Conservation (phyloP, 2,888 invertebrate species). For the Drosophila subsilvestris region DNA sequence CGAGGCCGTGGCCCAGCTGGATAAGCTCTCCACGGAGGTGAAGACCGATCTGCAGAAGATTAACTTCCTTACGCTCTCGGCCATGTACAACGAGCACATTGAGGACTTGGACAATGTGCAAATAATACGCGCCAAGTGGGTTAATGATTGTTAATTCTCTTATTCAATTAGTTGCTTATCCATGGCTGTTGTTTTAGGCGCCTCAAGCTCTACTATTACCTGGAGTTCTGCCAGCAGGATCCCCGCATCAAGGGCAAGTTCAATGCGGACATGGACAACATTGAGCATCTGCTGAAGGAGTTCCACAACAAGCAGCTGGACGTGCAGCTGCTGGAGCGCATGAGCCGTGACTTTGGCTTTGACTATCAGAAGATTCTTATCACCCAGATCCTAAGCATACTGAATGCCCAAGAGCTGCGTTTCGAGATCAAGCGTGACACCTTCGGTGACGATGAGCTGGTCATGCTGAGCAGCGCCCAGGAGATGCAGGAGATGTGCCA, state of each 20-base stretch:
- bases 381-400: constrained; percentile 81
- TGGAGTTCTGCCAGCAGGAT: constrained; percentile 83
- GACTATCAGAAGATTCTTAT: constrained; percentile 82
- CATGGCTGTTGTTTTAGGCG: constrained; percentile 67
- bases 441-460: constrained; percentile 82
- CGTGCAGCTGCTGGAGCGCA: constrained; percentile 80
- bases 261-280: constrained; percentile 81
- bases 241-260: constrained; percentile 79
- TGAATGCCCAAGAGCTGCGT: constrained; percentile 80
- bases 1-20: constrained; percentile 68
- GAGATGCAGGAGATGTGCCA: constrained; percentile 79
- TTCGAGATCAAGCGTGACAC: constrained; percentile 81
- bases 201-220: constrained; percentile 82
- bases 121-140: constrained; percentile 75
- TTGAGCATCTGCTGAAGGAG: constrained; percentile 80
- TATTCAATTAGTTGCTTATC: not conserved
- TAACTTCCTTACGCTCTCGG: constrained; percentile 81
- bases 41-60: constrained; percentile 82
- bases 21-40: constrained; percentile 76
- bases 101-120: constrained; percentile 74
- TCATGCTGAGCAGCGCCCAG: constrained; percentile 76
- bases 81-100: constrained; percentile 81
- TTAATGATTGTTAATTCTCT: not conserved
- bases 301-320: constrained; percentile 81
- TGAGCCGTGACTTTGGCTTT: constrained; percentile 83